Evolutionary conservation across 2,113 vertebrate genomes (phyloP).

Genomic region (Mesitornis unicolor): DNA sequence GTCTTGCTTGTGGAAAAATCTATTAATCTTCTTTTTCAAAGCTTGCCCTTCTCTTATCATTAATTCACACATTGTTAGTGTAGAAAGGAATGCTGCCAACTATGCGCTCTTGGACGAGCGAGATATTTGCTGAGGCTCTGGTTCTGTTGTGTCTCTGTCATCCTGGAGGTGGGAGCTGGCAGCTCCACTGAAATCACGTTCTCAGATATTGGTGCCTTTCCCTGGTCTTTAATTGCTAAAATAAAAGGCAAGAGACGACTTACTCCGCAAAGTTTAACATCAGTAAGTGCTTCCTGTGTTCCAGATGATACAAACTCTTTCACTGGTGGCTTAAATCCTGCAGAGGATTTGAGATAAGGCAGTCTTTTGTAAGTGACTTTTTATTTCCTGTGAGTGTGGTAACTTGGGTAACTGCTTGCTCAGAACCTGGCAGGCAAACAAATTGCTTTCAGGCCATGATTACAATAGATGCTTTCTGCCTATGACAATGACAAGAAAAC

Average conservation of each 20-base stretch:
- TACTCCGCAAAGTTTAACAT: neutral
- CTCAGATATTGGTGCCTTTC: neutral
- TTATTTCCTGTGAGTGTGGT: neutral
- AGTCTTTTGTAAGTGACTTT: neutral
- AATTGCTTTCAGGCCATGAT: neutral
- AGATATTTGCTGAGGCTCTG: slow-evolving; percentile 54
- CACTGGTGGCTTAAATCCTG: neutral
- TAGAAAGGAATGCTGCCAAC: slow-evolving; percentile 64
- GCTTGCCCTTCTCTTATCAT: slow-evolving; percentile 53
- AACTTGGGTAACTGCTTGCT: neutral
- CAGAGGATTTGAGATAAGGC: neutral
- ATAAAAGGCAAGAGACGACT: neutral
- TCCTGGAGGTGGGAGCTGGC: slow-evolving; percentile 30
- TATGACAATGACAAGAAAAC: neutral
- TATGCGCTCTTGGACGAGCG: slow-evolving; percentile 50
- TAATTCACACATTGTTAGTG: slow-evolving; percentile 59
- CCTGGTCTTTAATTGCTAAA: neutral
- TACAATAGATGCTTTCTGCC: neutral
- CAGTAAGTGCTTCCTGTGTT: neutral
- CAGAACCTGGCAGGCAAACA: neutral
- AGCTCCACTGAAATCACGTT: neutral
- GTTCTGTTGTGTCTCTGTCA: slow-evolving; percentile 18
- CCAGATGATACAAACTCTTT: neutral
- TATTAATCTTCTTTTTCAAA: slow-evolving; percentile 35
- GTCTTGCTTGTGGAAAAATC: slow-evolving; percentile 53